A percentile compares a stretch with the other conserved stretches of the same genome.
Conservation (phyloP, 2,797 vertebrate genomes). For the Fundulus diaphanus region DNA sequence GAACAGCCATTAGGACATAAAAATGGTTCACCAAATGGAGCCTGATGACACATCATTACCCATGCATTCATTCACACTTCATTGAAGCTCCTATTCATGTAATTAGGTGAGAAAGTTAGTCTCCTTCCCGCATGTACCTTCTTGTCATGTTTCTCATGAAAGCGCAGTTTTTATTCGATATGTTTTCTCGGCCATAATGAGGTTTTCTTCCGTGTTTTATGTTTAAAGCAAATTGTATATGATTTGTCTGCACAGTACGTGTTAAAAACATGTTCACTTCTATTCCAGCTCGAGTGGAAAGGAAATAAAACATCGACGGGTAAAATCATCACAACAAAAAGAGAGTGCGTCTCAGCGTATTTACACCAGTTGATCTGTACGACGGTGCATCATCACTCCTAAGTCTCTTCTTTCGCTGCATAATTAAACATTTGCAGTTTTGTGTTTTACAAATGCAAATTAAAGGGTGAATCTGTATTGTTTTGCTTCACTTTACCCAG, state of each 20-base stretch:
- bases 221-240: too few relatives aligned
- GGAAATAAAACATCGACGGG: too few relatives aligned
- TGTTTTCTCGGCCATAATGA: background rate
- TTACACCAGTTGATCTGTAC: background rate
- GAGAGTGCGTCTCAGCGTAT: background rate
- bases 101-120: conserved; percentile 20
- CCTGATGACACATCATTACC: conserved; percentile 44
- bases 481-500: too few relatives aligned
- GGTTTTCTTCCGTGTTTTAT: background rate
- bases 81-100: conserved; percentile 35
- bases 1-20: conserved; percentile 47
- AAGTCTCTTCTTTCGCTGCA: background rate
- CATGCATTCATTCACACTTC: conserved; percentile 37
- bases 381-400: background rate
- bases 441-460: background rate
- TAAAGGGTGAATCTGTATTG: background rate
- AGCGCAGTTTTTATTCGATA: background rate
- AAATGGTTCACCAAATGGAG: conserved; percentile 43
- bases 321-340: background rate
- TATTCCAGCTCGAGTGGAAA: too few relatives aligned
- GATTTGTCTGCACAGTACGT: too few relatives aligned
- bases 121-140: background rate
- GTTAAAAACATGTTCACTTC: background rate
- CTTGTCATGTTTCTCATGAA: background rate
- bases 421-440: background rate